These are phyloP conservation scores for Vicugna pacos DNA, from an alignment of 2,113 vertebrate species.

Conservation along the genomic window DNA sequence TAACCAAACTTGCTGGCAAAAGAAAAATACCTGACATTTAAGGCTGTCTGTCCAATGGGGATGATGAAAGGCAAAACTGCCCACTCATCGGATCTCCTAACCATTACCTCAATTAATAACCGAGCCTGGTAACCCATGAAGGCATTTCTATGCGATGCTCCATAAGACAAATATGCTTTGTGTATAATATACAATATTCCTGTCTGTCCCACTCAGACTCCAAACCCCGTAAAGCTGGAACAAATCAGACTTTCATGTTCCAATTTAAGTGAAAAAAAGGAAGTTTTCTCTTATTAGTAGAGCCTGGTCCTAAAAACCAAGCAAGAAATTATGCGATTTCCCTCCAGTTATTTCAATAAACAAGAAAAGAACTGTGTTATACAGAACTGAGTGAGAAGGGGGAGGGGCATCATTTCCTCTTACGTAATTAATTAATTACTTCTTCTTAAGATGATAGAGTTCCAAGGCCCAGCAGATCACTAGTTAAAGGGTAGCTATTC, in stretches of 20 bases:
- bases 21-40: background rate
- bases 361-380: conserved; percentile 35
- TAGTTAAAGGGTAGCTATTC: conserved; percentile 57
- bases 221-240: background rate
- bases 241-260: background rate
- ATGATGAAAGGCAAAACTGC: background rate
- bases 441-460: conserved; percentile 51
- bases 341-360: conserved; percentile 56
- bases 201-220: background rate
- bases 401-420: background rate
- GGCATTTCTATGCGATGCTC: background rate
- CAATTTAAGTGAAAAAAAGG: conserved; percentile 15
- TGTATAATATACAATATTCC: background rate
- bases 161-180: background rate
- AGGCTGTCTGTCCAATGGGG: background rate
- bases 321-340: conserved; percentile 44
- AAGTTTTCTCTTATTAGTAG: conserved; percentile 15
- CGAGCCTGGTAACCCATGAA: background rate
- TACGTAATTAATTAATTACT: conserved; percentile 62
- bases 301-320: background rate
- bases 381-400: background rate
- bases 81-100: background rate
- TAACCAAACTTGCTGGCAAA: background rate
- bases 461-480: conserved; percentile 64
- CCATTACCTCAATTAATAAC: background rate